Evolutionary conservation across 2,888 invertebrate genomes (phyloP).

Genomic region (Synanthedon formicaeformis): DNA sequence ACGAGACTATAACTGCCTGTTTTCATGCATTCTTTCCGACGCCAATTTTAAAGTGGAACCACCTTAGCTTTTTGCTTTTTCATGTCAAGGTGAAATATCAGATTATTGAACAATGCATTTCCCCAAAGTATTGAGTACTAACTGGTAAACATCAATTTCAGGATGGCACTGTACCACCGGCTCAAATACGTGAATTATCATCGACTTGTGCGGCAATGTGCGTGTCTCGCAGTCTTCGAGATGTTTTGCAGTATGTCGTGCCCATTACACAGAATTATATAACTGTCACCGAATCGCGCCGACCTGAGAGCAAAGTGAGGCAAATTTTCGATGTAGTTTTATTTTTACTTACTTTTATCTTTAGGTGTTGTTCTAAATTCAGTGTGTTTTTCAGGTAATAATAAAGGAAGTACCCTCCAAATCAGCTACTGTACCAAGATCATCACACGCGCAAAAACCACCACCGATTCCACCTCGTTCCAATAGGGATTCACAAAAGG

Average conservation of each 20-base stretch:
- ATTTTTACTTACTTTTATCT: not conserved
- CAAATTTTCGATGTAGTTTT: not conserved
- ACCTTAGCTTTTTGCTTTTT: constrained; percentile 85
- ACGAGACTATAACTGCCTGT: constrained; percentile 89
- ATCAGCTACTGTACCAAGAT: constrained; percentile 49
- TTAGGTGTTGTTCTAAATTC: no score
- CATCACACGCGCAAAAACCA: constrained; percentile 43
- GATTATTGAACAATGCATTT: constrained; percentile 3
- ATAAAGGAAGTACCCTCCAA: constrained; percentile 42
- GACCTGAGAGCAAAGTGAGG: constrained; percentile 37
- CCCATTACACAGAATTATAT: constrained; percentile 42
- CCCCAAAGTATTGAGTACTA: not conserved
- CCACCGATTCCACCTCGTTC: constrained; percentile 55
- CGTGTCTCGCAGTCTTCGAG: constrained; percentile 59
- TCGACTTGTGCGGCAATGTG: constrained; percentile 89
- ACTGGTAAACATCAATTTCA: constrained; percentile 10
- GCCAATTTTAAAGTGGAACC: constrained; percentile 91
- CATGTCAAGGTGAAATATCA: constrained; percentile 69
- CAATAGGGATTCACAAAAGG: constrained; percentile 34
- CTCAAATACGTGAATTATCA: constrained; percentile 41
- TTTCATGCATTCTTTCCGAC: constrained; percentile 98
- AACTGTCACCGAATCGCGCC: constrained; percentile 21
- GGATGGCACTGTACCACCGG: constrained; percentile 41
- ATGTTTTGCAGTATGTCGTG: constrained; percentile 51
- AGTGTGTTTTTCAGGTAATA: constrained; percentile 14